phyloP scores from a whole-genome alignment of 37 sponge, comb jelly and placozoan genomes.

The Aplysina aerophoba region DNA sequence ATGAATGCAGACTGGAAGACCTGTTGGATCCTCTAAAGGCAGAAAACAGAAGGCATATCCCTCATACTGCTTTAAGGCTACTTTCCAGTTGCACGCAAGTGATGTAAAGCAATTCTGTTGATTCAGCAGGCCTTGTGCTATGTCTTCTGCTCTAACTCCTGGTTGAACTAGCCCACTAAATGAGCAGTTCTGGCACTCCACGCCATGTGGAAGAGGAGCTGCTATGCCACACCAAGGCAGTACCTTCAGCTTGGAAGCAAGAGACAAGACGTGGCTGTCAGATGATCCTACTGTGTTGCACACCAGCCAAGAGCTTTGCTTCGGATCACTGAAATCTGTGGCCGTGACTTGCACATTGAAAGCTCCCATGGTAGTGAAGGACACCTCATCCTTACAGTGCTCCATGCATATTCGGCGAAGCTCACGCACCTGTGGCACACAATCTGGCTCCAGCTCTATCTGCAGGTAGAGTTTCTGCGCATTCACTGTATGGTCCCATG shows the following conservation, averaged over 20 bases:
- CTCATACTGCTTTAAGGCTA: neutral
- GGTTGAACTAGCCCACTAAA: no score
- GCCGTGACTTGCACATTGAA: neutral
- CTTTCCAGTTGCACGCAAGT: no score
- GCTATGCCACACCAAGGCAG: conserved; percentile 81
- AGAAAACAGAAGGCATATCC: conserved; percentile 87
- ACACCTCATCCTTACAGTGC: neutral
- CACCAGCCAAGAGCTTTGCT: conserved; percentile 54
- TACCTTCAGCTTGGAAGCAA: conserved; percentile 39
- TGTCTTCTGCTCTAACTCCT: no score
- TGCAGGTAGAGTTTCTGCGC: neutral
- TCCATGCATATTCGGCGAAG: neutral
- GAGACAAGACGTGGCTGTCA: neutral
- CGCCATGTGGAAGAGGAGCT: conserved; percentile 39
- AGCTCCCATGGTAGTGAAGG: neutral
- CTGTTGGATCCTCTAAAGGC: conserved; percentile 63
- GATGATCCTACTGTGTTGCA: conserved; percentile 51
- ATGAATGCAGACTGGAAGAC: conserved; percentile 58
- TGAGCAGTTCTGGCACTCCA: neutral
- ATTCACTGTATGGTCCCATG: conserved; percentile 3
- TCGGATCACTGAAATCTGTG: neutral
- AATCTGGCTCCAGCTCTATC: neutral
- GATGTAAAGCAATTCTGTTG: no score
- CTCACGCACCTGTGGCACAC: neutral
- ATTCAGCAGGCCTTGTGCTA: no score